Evolutionary conservation across 1,140 invertebrate species (phyloP), one percentile per base, ranked within the genome.

Genomic region (Cotesia glomerata): DNA sequence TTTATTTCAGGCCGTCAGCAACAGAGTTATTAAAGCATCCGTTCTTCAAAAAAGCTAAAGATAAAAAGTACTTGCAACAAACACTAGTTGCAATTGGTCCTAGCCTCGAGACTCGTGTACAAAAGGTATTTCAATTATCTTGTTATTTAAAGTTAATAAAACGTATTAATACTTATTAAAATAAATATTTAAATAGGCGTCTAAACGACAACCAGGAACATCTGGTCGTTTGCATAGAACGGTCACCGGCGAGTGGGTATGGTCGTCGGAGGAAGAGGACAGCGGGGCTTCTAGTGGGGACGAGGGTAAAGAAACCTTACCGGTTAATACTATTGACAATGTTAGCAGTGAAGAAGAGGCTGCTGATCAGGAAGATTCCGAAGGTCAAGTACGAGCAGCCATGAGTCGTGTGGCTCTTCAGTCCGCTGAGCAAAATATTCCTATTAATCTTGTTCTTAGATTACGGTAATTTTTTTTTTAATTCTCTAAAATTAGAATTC

Each of bases 41-140:
- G 4, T 99, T 99, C 88, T 99, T 99, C 87, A 99, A 97, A 84
- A 99, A 99, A 88, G 95, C 97, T 4, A 99, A 99, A 88, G 98
- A 99, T 84, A 95, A 95, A 77, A 95, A 95, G 80, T 99, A 97
- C 87, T 88, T 99, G 0, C 93, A 97, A 76, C 94, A 97, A 82
- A 96, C 95, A 0, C 87, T 99, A 72, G 92, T 99, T 26, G 91
- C 93, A 9, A 93, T 92, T 79, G 95, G 95, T 11, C 95, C 93
- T 75, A 97, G 91, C 84, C 91, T 96, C 85, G 95, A 96, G 87
- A 95, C 94, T 34, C 89, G 95, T 75, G 94, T 96, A 11, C 94
- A 96, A 85, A 97, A 97, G 89, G 94, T 94, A 87, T 78, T 75
- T 72, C 45, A 65, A 63, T 18, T 4, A 16, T 54, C 7, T 7